Base-by-base conservation (phyloP, 1,140 invertebrate species). In the Drosophila chauvacae region DNA sequence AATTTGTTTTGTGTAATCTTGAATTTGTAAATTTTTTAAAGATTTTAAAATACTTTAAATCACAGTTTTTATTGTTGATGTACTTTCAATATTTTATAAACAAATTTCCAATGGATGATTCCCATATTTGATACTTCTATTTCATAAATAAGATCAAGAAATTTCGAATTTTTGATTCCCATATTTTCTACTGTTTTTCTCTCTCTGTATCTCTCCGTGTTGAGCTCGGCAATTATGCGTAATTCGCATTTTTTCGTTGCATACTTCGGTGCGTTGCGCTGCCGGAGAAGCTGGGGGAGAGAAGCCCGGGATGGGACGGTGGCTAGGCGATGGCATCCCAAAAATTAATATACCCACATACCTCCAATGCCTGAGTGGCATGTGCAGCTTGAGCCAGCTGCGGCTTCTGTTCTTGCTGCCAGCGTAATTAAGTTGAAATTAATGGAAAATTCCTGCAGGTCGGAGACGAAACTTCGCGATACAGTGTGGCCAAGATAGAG, bases 241-340 rank as follows among this genome's bases (percentile, higher is more conserved):
- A 79, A 85, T 82, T 74, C 81, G 77, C 81, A 84, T 84, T 85
- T 85, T 84, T 85, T 50, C 65, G 81, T 63, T 77, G 81, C 81
- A 85, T 85, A 85, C 68, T 85, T 85, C 64, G 35, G 28, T 81
- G 81, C 73, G 81, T 63, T 53, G 50, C 9, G 30, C 45, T 11
- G 28, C 14, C 28, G 26, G 42, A 13, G 14, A 13, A n/a, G 7
- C 59, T n/a, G 3, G 26, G 30, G 13, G 26, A 16, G 39, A 7
- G 39, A 28, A 18, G 33, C 33, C 33, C 18, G 14, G 23, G 18
- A 9, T 16, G 20, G 35, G 20, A 10, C 33, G 53, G 42, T 39
- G 20, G 53, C 53, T 69, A 50, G 35, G 51, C 37, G 37, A 41
- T 71, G 56, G 70, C 70, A 83, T 84, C 53, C 72, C 81, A 80